Conservation (phyloP, 2,888 invertebrate genomes). For the Ligdia adustata region DNA sequence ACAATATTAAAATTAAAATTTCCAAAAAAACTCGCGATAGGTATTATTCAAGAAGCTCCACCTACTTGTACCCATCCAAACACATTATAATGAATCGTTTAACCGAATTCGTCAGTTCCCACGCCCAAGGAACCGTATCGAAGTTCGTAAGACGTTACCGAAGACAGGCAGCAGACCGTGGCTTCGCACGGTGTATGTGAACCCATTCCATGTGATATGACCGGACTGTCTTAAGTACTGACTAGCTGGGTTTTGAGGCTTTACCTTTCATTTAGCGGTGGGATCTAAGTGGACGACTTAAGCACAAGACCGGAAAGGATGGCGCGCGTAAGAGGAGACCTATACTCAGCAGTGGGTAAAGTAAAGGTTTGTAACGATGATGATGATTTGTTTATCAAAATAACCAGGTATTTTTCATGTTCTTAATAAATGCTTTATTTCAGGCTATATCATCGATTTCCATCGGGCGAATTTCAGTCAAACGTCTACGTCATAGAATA, state of each 20-base stretch:
- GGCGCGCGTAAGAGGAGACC: no score
- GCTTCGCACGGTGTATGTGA: constrained; percentile 71
- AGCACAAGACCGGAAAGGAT: no score
- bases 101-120: constrained; percentile 39
- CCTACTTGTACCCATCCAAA: constrained; percentile 18
- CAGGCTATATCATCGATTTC: no score
- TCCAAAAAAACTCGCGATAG: not conserved
- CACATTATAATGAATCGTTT: constrained; percentile 34
- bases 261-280: not conserved
- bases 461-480: no score
- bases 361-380: no score
- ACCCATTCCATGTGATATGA: constrained; percentile 48
- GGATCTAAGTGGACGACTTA: not conserved
- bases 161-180: constrained; percentile 67
- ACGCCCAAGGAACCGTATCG: constrained; percentile 51
- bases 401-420: no score
- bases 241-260: constrained; percentile 2
- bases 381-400: no score
- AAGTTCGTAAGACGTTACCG: constrained; percentile 62
- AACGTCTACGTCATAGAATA: no score
- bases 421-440: no score
- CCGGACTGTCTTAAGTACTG: constrained; percentile 32
- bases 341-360: no score
- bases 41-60: not conserved
- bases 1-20: no score